phyloP scores from a whole-genome alignment of 2,888 invertebrate genomes.

The Leucania comma region DNA sequence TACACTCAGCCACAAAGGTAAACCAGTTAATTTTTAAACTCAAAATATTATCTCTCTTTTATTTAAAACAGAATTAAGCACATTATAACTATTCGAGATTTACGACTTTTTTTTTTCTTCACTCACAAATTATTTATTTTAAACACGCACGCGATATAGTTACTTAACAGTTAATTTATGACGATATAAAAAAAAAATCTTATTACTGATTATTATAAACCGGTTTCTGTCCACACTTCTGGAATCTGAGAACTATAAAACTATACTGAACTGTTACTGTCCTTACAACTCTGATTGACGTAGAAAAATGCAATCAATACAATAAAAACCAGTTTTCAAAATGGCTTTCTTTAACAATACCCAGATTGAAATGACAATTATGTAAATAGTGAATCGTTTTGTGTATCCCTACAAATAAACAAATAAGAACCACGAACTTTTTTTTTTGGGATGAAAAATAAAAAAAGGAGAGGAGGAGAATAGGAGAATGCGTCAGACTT shows the following conservation, averaged over 20 bases:
- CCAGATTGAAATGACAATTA: background rate
- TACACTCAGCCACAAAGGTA: background rate
- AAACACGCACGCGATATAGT: background rate
- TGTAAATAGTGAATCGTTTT: background rate
- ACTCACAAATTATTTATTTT: background rate
- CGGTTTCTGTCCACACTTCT: constrained; percentile 26
- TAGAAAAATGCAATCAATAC: constrained; percentile 11
- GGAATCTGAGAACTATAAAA: constrained; percentile 36
- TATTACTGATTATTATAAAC: background rate
- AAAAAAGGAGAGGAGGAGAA: too few species aligned
- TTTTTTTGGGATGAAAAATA: background rate
- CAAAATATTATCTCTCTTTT: background rate
- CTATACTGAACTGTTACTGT: constrained; percentile 36
- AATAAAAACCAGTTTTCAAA: background rate
- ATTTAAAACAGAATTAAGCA: background rate
- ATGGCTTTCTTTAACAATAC: background rate
- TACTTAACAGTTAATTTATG: background rate
- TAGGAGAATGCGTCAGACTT: too few species aligned
- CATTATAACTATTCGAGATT: too few species aligned
- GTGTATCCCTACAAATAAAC: background rate
- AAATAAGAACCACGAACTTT: background rate
- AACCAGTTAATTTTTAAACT: background rate
- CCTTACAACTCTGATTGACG: constrained; percentile 10
- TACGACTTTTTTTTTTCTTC: too few species aligned
- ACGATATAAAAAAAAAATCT: constrained; percentile 8